A percentile compares a stretch with the other conserved stretches of the same genome.
These are phyloP conservation scores for Trichonephila inaurata DNA, from an alignment of 1,140 invertebrate species.

Conservation along the genomic window DNA sequence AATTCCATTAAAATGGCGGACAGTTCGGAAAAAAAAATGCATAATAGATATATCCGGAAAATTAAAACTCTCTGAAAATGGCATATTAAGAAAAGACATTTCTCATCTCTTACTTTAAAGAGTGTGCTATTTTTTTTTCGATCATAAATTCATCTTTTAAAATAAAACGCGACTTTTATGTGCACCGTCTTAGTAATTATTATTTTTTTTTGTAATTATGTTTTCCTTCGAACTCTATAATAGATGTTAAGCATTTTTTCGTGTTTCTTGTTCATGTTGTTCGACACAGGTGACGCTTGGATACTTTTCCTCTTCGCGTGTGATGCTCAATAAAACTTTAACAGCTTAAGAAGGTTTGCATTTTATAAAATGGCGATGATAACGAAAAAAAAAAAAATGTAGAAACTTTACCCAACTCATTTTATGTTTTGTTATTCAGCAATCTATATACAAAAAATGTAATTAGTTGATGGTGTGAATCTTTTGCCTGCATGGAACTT, in stretches of 20 bases:
- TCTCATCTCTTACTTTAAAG: background rate
- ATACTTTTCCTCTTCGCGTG: background rate
- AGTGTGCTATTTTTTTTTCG: background rate
- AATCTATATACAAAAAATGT: background rate
- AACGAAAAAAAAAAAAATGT: background rate
- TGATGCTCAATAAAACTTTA: background rate
- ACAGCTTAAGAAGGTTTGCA: background rate
- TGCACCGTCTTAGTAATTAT: background rate
- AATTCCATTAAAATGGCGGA: background rate
- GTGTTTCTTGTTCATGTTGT: background rate
- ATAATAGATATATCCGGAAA: slow-evolving; percentile 31
- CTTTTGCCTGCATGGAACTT: too few relatives aligned
- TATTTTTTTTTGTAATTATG: background rate
- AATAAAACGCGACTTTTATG: slow-evolving; percentile 27
- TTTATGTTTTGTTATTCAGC: background rate
- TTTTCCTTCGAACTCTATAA: background rate
- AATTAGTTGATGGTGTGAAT: background rate
- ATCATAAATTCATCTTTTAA: slow-evolving; percentile 25
- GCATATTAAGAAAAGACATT: slow-evolving; percentile 13
- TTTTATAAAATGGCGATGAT: background rate
- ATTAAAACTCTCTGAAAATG: slow-evolving; percentile 19
- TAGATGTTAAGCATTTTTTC: background rate
- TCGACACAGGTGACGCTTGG: background rate
- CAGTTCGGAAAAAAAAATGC: background rate
- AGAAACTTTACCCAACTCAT: background rate